phyloP scores from a whole-genome alignment of 2,113 vertebrate species.

The Lophius piscatorius region DNA sequence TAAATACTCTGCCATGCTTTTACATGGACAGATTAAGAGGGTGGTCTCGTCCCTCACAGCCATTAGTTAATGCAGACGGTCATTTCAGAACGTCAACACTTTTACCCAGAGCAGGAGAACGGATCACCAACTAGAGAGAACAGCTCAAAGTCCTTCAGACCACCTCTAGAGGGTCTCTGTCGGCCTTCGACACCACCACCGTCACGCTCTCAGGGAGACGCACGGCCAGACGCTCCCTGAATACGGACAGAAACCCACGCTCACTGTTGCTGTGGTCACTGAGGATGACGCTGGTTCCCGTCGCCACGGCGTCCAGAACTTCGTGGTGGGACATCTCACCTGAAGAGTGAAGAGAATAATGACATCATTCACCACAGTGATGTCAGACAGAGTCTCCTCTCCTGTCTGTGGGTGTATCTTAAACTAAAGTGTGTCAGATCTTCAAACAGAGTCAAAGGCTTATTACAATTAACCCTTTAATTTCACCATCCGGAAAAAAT shows the following conservation, averaged over 20 bases:
- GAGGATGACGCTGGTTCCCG: slow-evolving; percentile 88
- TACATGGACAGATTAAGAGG: background rate
- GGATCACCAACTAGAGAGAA: no score
- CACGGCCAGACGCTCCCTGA: slow-evolving; percentile 77
- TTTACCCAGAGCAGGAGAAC: background rate
- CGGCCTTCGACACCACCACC: slow-evolving; percentile 84
- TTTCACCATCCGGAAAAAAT: no score
- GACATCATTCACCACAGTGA: no score
- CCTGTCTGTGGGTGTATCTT: no score
- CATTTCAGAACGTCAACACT: background rate
- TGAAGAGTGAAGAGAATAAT: slow-evolving; percentile 46
- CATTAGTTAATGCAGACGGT: background rate
- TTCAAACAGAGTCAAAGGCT: no score
- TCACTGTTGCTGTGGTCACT: slow-evolving; percentile 98
- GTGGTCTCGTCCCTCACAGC: background rate
- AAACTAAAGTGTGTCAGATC: no score
- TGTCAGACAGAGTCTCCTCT: no score
- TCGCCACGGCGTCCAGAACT: slow-evolving; percentile 87
- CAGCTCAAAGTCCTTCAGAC: slow-evolving; percentile 64
- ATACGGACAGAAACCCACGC: slow-evolving; percentile 90
- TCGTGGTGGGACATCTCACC: slow-evolving; percentile 99
- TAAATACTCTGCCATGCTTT: background rate
- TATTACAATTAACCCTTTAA: no score
- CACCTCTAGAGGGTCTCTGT: slow-evolving; percentile 89
- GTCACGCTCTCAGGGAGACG: slow-evolving; percentile 80